A percentile compares a stretch with the other conserved stretches of the same genome.
phyloP scores from a whole-genome alignment of 2,113 vertebrate genomes.

The Lonchura striata region DNA sequence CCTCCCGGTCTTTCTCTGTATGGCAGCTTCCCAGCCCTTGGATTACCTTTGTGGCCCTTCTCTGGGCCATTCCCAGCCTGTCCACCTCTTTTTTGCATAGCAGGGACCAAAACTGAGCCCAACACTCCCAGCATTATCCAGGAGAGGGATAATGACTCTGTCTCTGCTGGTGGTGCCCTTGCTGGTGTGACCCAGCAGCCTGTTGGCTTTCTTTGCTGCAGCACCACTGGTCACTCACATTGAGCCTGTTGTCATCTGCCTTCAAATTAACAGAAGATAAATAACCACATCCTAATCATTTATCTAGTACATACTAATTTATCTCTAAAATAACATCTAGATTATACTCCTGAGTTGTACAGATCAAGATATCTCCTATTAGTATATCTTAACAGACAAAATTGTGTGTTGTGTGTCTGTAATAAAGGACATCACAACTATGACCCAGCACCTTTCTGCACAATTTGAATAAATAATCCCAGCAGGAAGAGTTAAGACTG shows the following conservation, averaged over 20 bases:
- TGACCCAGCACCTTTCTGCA: not conserved
- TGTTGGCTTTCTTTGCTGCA: not conserved
- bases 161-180: not conserved
- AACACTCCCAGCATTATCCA: not conserved
- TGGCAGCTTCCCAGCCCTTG: not conserved
- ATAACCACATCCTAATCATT: not conserved
- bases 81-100: not conserved
- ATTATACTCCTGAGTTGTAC: not conserved
- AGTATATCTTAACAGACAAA: not conserved
- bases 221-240: not conserved
- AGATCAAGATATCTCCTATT: not conserved
- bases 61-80: not conserved
- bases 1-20: not conserved
- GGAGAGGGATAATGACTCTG: not conserved
- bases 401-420: not conserved
- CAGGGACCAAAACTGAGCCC: not conserved
- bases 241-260: not conserved
- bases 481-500: not conserved
- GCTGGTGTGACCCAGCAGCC: not conserved
- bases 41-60: not conserved
- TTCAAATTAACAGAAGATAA: slow-evolving; percentile 28
- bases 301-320: not conserved
- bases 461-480: not conserved
- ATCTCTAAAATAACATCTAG: not conserved
- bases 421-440: not conserved